Base-by-base conservation (phyloP, 2,113 vertebrate genomes). In the Gambusia holbrooki region DNA sequence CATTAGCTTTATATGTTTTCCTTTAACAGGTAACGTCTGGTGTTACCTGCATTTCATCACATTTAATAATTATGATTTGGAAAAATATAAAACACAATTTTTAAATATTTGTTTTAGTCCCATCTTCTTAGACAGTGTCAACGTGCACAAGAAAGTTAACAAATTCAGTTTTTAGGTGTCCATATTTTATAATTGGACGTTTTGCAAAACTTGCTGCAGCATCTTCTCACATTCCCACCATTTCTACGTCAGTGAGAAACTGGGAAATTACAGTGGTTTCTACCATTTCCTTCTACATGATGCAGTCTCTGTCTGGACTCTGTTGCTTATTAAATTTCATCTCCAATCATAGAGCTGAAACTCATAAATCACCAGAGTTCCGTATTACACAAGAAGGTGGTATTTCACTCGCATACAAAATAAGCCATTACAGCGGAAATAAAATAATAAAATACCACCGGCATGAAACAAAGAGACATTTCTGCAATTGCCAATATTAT, bases 321-420 rank as follows among this genome's bases (percentile, higher is more conserved):
- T 17, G 45, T n/a, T 58, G 22, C 8, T 25, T 58, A 58, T 58
- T n/a, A 58, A 58, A 58, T 10, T 58, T n/a, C 51, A 58, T 8
- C 51, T 58, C 51, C 22, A 10, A 58, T 25, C 7, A 65, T 37
- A 37, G 30, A 68, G 65, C 64, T 73, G 0, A 14, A 67, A 73
- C 64, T 58, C 65, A 68, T 65, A 79, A 62, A 65, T 51, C 32
- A 63, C 65, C 15, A 27, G 58, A 51, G 58, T 73, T 30, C n/a
- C 30, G 28, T 33, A 45, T 79, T 51, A 68, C 45, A 28, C 40
- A 60, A 63, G 51, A 42, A 54, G 61, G 62, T 62, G 27, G 69
- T 67, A 30, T 73, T 54, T 79, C 64, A 79, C 77, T 68, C 68
- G 40, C 51, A 63, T 40, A 54, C 42, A 73, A 69, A 13, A 25